These are phyloP conservation scores for Glaucidium brasilianum DNA, from an alignment of 2,113 vertebrate species.

Conservation along the genomic window DNA sequence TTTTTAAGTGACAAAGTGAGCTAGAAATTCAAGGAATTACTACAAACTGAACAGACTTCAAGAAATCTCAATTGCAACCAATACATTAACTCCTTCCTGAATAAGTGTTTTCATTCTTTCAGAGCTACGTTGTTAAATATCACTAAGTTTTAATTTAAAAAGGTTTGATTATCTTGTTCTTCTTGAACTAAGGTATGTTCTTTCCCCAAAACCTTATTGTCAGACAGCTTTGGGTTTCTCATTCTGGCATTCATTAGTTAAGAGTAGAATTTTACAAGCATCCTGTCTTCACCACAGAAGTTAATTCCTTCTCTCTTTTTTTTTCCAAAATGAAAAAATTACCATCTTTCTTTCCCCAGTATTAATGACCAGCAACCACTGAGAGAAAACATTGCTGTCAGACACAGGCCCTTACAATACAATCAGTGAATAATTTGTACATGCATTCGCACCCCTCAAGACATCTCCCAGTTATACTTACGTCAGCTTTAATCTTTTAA, in stretches of 20 bases:
- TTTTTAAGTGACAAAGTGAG: not conserved
- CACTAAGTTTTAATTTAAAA: not conserved
- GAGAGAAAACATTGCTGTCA: not conserved
- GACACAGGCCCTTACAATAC: not conserved
- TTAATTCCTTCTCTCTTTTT: not conserved
- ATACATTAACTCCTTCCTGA: not conserved
- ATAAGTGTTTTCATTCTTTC: not conserved
- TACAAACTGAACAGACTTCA: not conserved
- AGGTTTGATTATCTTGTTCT: not conserved
- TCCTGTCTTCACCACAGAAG: not conserved
- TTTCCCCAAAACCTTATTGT: not conserved
- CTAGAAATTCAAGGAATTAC: not conserved
- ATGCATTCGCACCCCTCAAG: not conserved
- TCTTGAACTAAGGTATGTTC: not conserved
- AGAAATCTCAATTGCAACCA: not conserved
- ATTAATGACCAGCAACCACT: not conserved
- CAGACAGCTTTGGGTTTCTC: not conserved
- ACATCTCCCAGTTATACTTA: slow-evolving; percentile 70
- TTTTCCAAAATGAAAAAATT: not conserved
- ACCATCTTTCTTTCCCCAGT: not conserved
- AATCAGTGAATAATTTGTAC: not conserved
- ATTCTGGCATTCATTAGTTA: not conserved
- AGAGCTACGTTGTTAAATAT: not conserved
- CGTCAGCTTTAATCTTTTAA: slow-evolving; percentile 95
- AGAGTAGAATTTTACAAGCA: not conserved